Conservation (phyloP, 92 coral and sea anemone species). For the Umimayanthus chanpuru region DNA sequence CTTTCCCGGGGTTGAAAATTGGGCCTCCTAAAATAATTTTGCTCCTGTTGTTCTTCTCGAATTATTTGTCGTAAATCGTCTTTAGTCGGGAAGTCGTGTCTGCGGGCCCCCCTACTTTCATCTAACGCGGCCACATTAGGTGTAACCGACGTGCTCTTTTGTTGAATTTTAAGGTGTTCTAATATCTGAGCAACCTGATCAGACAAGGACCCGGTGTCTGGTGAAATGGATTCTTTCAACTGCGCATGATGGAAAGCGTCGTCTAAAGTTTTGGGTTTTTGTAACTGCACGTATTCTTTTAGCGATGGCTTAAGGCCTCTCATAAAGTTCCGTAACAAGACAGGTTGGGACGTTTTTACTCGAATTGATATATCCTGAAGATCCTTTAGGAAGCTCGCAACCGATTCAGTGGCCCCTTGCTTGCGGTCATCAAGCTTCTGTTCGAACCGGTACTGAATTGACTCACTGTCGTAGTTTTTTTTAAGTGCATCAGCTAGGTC, state of each 20-base stretch:
- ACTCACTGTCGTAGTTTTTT: slow-evolving; percentile 23
- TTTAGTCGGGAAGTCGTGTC: background rate
- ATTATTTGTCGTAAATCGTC: background rate
- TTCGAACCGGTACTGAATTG: slow-evolving; percentile 6
- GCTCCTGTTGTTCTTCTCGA: background rate
- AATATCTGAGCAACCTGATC: slow-evolving; percentile 8
- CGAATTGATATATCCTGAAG: slow-evolving; percentile 8
- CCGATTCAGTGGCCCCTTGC: slow-evolving; percentile 21
- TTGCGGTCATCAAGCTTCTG: slow-evolving; percentile 21
- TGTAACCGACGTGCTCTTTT: background rate
- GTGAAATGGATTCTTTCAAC: background rate
- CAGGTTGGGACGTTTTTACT: background rate
- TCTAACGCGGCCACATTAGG: background rate
- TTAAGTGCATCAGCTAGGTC: slow-evolving; percentile 1
- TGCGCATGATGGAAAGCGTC: slow-evolving; percentile 22
- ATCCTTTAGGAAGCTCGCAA: slow-evolving; percentile 7
- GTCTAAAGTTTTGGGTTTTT: slow-evolving; percentile 12
- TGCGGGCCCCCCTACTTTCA: background rate
- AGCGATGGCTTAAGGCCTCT: slow-evolving; percentile 4
- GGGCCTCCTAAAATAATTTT: background rate
- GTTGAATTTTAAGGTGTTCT: background rate
- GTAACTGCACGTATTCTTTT: slow-evolving; percentile 26
- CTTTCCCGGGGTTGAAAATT: slow-evolving; percentile 21
- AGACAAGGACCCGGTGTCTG: background rate
- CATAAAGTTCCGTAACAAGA: slow-evolving; percentile 9